phyloP scores from a whole-genome alignment of 2,888 invertebrate genomes.

The Lissonota sp. region DNA sequence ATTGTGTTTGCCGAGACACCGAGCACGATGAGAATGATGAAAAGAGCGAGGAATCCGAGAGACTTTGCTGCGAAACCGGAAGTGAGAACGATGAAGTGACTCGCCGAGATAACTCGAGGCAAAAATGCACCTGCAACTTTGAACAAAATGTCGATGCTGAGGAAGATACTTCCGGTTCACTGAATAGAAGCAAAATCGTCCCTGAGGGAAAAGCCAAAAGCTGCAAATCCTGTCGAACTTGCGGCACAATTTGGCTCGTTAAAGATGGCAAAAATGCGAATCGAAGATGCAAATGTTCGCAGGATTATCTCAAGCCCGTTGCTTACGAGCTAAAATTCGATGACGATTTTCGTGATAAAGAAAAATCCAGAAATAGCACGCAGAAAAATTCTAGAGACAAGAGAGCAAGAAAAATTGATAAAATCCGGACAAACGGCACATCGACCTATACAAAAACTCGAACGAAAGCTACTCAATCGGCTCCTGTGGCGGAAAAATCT shows the following conservation, averaged over 20 bases:
- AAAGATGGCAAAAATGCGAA: constrained; percentile 67
- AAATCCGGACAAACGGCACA: constrained; percentile 49
- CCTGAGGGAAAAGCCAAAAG: constrained; percentile 45
- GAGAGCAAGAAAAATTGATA: constrained; percentile 26
- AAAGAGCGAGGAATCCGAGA: constrained; percentile 30
- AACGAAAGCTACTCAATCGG: constrained; percentile 36
- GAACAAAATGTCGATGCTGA: constrained; percentile 9
- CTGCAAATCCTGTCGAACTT: constrained; percentile 75
- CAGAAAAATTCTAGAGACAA: neutral
- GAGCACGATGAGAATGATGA: constrained; percentile 7
- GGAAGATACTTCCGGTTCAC: neutral
- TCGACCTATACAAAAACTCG: constrained; percentile 19
- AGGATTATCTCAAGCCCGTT: constrained; percentile 81
- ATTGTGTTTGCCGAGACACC: constrained; percentile 15
- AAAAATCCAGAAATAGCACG: too few species aligned
- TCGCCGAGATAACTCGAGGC: constrained; percentile 10
- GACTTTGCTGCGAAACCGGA: constrained; percentile 48
- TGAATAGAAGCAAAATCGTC: constrained; percentile 45
- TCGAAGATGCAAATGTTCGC: constrained; percentile 73
- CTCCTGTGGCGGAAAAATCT: constrained; percentile 16
- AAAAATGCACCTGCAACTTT: constrained; percentile 12
- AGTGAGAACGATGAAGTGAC: constrained; percentile 27
- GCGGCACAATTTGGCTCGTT: constrained; percentile 73
- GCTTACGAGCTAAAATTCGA: constrained; percentile 84
- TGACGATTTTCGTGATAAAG: constrained; percentile 5